Evolutionary conservation across 92 coral and sea anemone species (phyloP), one percentile per base, ranked within the genome.

Genomic region (Actinostola sp.): DNA sequence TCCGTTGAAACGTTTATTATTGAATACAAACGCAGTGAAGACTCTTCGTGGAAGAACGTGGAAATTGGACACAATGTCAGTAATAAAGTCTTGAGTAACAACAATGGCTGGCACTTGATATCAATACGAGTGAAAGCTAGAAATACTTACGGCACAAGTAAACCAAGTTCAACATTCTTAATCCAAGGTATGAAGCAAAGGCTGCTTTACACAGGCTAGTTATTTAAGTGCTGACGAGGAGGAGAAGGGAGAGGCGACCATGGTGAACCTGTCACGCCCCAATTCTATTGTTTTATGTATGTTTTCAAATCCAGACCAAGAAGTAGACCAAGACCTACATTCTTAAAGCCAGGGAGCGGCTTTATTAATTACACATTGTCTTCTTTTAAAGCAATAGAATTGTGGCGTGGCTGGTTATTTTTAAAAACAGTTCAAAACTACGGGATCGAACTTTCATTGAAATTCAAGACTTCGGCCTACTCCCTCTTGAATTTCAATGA

Each of bases 61-160:
- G 70, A 72, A 39, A 71, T 50, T 25, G 75, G 76, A 50, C 61
- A 66, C 63, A 76, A 71, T 53, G 80, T 88, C 21, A 74, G 73
- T n/a, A n/a, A n/a, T n/a, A 46, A 74, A 26, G 32, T 23, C 19
- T 44, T 90, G 44, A 79, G 41, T 24, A 48, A 72, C 44, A 32
- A 14, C 21, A 76, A 76, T 33, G 88, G 75, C 15, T 78, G 89
- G 78, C 36, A 70, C 15, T 66, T 66, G 12, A 31, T 51, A 33
- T 28, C 54, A 35, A 76, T 90, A 36, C 70, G 84, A 44, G 97
- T 90, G 84, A 73, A 71, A 56, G 97, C 97, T 36, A 79, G 53
- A 34, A 90, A 90, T 50, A 79, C 69, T 30, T 84, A 83, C 72
- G 97, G 97, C 10, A 52, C 41, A 10, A 83, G 92, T 44, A 45